Percentiles rank a stretch among this genome's conserved stretches.
phyloP scores from a whole-genome alignment of 2,113 vertebrate genomes.

The Stegastes partitus region DNA sequence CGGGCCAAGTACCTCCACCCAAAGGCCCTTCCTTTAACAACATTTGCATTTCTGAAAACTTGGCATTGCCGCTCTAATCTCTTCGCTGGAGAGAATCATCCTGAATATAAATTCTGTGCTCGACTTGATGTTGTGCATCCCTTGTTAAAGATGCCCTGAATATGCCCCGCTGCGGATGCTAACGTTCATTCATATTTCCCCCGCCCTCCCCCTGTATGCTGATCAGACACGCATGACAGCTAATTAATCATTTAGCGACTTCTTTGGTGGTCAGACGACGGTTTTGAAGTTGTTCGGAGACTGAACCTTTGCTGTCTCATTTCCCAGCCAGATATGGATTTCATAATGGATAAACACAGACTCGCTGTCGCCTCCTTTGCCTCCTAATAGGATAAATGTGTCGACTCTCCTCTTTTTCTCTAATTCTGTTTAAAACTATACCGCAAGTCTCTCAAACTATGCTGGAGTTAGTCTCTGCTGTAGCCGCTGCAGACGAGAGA shows the following conservation, averaged over 20 bases:
- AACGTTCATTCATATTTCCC: conserved; percentile 22
- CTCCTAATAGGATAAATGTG: conserved; percentile 70
- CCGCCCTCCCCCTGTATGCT: no score
- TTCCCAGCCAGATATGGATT: conserved; percentile 75
- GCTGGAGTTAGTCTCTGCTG: not conserved
- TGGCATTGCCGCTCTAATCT: conserved; percentile 24
- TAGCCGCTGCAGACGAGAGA: not conserved
- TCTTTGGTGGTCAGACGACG: conserved; percentile 32
- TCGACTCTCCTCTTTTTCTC: conserved; percentile 63
- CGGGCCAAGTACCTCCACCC: conserved; percentile 50
- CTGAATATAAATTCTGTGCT: conserved; percentile 41
- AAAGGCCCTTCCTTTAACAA: conserved; percentile 33
- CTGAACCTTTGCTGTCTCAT: conserved; percentile 55
- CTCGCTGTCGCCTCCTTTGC: conserved; percentile 69
- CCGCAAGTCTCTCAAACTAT: conserved; percentile 10
- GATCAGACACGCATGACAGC: conserved; percentile 41
- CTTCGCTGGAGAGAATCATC: conserved; percentile 27
- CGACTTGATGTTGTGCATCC: not conserved
- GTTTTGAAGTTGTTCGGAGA: conserved; percentile 5
- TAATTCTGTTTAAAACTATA: conserved; percentile 58
- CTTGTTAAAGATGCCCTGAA: conserved; percentile 24
- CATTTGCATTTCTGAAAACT: conserved; percentile 63
- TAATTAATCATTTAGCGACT: conserved; percentile 60
- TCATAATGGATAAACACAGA: conserved; percentile 76
- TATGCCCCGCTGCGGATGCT: not conserved